Evolutionary conservation across 2,113 vertebrate genomes (phyloP), one percentile per base, ranked within the genome.

Genomic region (Erythrolamprus reginae): DNA sequence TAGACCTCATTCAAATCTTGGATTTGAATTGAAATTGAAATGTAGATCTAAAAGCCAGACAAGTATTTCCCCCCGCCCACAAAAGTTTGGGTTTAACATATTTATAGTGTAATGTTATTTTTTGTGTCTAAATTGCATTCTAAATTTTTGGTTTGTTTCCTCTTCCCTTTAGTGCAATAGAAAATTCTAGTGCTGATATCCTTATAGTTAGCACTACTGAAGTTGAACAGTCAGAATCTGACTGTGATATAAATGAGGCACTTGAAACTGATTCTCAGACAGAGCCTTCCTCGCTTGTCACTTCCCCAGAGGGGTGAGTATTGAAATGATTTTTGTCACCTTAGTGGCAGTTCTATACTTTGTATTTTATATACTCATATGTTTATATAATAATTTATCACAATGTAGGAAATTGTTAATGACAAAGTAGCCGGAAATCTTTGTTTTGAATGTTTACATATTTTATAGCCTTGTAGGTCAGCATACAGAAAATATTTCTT

Each of bases 161-260:
- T 15, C 26, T 5, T 45, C 13, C 17, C 97, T 95, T 98, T 96
- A 99, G 99, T 98, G 97, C 98, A 97, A 97, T 97, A 98, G 95
- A 98, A 97, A 96, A 97, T 97, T 97, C 98, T 97, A 97, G 94
- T 98, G 98, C 97, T 97, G 98, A 98, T 98, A 95, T 94, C 95
- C 97, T 97, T 95, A 89, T 98, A 98, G 97, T 97, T 97, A 98
- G 96, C 96, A 97, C 98, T 97, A 93, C 88, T 94, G 97, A 98
- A 93, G 93, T 95, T 88, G 98, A 98, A 95, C 97, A 97, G 42
- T 94, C 97, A 94, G 97, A 98, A 92, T 94, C 96, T 97, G 97
- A 98, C 96, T 98, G 98, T 96, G 98, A 98, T 96, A 97, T 97
- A 97, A 97, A 97, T 96, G 97, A 97, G 95, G 94, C 97, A 96